These are phyloP conservation scores for Oxyura jamaicensis DNA, from an alignment of 2,113 vertebrate genomes.

Conservation along the genomic window DNA sequence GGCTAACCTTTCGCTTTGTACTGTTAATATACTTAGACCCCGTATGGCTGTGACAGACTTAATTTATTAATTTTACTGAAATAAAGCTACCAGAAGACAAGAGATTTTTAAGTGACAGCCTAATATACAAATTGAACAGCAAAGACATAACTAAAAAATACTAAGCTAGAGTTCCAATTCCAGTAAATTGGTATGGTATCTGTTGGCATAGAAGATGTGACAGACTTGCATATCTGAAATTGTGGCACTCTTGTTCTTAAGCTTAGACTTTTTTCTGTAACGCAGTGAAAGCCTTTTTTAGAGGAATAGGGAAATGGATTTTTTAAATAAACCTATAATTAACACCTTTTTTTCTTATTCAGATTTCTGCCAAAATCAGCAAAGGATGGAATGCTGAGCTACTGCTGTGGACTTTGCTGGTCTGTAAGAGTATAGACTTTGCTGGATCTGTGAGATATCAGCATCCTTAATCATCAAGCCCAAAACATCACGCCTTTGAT, in stretches of 20 bases:
- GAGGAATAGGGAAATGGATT: neutral
- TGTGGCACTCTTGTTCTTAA: neutral
- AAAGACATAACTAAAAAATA: neutral
- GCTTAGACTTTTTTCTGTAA: neutral
- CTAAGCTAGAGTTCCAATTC: neutral
- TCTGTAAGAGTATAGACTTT: neutral
- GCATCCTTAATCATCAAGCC: neutral
- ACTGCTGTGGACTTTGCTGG: neutral
- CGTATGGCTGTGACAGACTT: neutral
- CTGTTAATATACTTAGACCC: neutral
- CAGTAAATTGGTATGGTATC: neutral
- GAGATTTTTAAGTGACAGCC: neutral
- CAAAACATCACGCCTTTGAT: neutral
- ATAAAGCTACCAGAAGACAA: neutral
- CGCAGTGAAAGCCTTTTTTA: neutral
- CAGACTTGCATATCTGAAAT: neutral
- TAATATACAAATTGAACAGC: neutral
- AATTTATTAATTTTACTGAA: neutral
- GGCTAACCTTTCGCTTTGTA: neutral
- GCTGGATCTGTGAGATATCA: neutral
- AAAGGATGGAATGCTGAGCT: neutral
- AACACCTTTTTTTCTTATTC: neutral
- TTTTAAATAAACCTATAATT: neutral
- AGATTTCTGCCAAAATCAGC: neutral
- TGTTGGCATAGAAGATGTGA: neutral